Percentiles rank a stretch among this genome's conserved stretches.
phyloP scores from a whole-genome alignment of 2,888 invertebrate species.

The Leucophenga montana region DNA sequence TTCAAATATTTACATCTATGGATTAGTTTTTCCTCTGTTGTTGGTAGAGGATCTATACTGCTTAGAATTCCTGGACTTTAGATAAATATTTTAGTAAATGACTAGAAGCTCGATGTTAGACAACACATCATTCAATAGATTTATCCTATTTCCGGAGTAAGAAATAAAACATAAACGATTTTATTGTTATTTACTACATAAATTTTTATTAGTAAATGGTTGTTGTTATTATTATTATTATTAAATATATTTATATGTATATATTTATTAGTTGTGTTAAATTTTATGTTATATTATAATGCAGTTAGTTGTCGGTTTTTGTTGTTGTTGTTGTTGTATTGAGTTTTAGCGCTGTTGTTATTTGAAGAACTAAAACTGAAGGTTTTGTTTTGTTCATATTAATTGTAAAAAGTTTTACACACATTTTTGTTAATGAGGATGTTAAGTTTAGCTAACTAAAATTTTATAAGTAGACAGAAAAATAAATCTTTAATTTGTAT shows the following conservation, averaged over 20 bases:
- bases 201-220: constrained; percentile 68
- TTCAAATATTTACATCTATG: too few species aligned
- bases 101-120: too few species aligned
- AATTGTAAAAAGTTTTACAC: background rate
- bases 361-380: constrained; percentile 24
- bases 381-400: constrained; percentile 21
- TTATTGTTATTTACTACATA: constrained; percentile 62
- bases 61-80: too few species aligned
- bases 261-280: constrained; percentile 51
- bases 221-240: constrained; percentile 46
- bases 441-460: constrained; percentile 30
- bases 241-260: constrained; percentile 47
- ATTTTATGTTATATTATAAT: constrained; percentile 30
- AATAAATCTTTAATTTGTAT: constrained; percentile 41
- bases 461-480: constrained; percentile 30
- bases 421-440: background rate
- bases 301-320: constrained; percentile 38
- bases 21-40: too few species aligned
- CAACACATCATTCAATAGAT: too few species aligned
- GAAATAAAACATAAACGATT: background rate
- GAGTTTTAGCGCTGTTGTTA: constrained; percentile 20
- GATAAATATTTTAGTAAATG: too few species aligned
- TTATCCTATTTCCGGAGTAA: too few species aligned
- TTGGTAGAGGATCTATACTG: too few species aligned
- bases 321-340: constrained; percentile 31